Base-by-base conservation (phyloP, 2,113 vertebrate genomes). In the Passer domesticus region DNA sequence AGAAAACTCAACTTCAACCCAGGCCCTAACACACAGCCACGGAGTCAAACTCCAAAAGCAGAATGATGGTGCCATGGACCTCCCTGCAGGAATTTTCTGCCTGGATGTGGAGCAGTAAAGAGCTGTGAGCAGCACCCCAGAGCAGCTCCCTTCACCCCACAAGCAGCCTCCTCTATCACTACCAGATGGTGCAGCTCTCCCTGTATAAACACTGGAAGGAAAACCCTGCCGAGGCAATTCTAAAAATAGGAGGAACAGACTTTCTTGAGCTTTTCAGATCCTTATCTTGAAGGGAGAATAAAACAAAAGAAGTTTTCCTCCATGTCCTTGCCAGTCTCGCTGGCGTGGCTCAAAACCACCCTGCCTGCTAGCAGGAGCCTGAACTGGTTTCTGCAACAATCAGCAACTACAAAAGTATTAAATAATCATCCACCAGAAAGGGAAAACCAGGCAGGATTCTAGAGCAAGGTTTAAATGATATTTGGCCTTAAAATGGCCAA, bases 121-220 rank as follows among this genome's bases (percentile, higher is more conserved):
- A 94, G 90, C 91, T 82, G 73, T 74, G 63, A 94, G 90, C 63
- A 94, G 81, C 56, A 64, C 50, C 82, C 43, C 64, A 95, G 92
- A 84, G 89, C 91, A 95, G 97, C 90, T 83, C 64, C 92, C 72
- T 62, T 78, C 46, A 3, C 92, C 92, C 89, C 90, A 82, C 89
- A 81, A 83, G 87, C 93, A 95, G 90, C 67, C 75, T 73, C 93
- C 96, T 96, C 97, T 97, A 98, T 97, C 91, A 82, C 91, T 98
- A 97, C 97, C 98, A 98, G 98, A 98, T 98, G 98, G 97, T 93
- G 94, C 84, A 68, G 82, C 95, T 96, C 97, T 96, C 83, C 55
- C 86, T 96, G 88, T 83, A 60, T 97, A 98, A 98, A 98, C 97
- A 98, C 75, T 89, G 79, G 52, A 66, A 97, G 96, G 95, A 97